phyloP scores from a whole-genome alignment of 2,113 vertebrate species.

The Anseranas semipalmata region DNA sequence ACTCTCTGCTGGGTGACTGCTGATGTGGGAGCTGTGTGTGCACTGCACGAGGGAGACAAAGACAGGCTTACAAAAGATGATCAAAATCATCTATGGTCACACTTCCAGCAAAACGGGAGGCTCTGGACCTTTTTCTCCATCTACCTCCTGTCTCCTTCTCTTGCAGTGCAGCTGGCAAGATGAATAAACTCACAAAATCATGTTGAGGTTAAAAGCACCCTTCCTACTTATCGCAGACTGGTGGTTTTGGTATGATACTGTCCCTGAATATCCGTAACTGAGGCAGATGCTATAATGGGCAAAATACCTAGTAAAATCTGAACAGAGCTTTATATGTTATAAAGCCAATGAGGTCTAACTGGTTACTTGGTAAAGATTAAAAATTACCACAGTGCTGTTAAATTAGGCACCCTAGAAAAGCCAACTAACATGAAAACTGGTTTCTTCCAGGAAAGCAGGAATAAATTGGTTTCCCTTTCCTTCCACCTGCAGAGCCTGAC shows the following conservation, averaged over 20 bases:
- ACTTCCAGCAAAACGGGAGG: neutral
- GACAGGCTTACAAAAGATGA: neutral
- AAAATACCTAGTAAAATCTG: neutral
- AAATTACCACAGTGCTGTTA: neutral
- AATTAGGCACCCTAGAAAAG: neutral
- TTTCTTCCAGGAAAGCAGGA: neutral
- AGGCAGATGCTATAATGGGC: neutral
- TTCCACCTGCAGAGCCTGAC: neutral
- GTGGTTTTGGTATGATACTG: neutral
- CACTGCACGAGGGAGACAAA: neutral
- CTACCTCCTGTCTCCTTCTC: neutral
- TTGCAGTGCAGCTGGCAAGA: neutral
- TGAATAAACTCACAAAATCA: neutral
- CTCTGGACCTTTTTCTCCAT: neutral
- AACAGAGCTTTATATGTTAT: neutral
- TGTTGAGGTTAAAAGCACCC: accelerated
- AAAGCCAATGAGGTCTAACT: neutral
- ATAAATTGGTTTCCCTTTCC: neutral
- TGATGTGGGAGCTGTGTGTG: neutral
- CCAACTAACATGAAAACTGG: neutral
- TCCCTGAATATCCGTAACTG: neutral
- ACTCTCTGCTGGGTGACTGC: neutral
- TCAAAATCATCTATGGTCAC: neutral
- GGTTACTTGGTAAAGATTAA: neutral
- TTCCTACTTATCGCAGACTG: neutral